Percentiles rank a stretch among this genome's conserved stretches.
phyloP scores from a whole-genome alignment of 2,113 vertebrate species.

The Notarius quadriscutis region DNA sequence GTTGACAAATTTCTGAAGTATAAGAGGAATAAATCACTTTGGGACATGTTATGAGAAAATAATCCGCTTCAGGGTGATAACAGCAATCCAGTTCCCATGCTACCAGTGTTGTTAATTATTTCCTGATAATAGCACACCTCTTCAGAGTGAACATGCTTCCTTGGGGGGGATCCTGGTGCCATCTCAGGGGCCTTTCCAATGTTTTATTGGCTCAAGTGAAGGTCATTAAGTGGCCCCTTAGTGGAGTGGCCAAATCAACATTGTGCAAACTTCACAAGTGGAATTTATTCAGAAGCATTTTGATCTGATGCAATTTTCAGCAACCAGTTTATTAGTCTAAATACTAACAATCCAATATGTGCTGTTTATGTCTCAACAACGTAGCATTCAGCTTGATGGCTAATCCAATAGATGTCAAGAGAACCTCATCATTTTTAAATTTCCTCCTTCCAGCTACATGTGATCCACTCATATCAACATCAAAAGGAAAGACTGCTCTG shows the following conservation, averaged over 20 bases:
- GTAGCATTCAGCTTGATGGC: background rate
- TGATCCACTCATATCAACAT: background rate
- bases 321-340: background rate
- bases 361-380: background rate
- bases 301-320: background rate
- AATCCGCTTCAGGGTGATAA: background rate
- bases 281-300: background rate
- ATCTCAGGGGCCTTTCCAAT: background rate
- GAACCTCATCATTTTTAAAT: background rate
- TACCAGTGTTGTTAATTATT: background rate
- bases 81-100: background rate
- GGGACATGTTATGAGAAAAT: background rate
- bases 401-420: background rate
- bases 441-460: background rate
- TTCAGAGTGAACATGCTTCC: background rate
- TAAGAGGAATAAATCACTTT: too few species aligned
- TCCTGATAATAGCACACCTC: background rate
- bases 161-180: background rate
- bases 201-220: background rate
- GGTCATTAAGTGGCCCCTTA: background rate
- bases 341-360: background rate
- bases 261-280: background rate
- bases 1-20: background rate
- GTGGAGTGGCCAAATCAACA: background rate
- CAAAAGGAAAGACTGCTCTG: background rate